phyloP scores from a whole-genome alignment of 2,113 vertebrate genomes.

The Labeo rohita region DNA sequence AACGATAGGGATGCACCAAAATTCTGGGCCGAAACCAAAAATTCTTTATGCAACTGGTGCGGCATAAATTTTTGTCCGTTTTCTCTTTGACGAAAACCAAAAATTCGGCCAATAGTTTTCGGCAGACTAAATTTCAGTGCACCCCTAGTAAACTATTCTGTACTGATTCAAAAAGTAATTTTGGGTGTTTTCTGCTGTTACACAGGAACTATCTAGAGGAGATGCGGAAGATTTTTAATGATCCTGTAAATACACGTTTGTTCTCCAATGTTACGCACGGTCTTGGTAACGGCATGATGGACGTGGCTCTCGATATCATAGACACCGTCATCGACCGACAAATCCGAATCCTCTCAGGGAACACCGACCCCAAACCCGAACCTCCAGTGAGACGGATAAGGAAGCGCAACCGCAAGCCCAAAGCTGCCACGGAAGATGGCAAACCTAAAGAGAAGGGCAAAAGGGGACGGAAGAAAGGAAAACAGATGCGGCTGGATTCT shows the following conservation, averaged over 20 bases:
- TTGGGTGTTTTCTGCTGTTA: neutral
- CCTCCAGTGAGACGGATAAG: constrained; percentile 66
- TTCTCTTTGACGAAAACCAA: too few species aligned
- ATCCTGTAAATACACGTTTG: constrained; percentile 69
- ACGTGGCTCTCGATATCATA: constrained; percentile 75
- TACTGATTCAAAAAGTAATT: neutral
- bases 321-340: constrained; percentile 75
- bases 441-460: constrained; percentile 66
- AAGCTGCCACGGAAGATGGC: constrained; percentile 45
- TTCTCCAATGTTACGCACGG: constrained; percentile 78
- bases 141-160: neutral
- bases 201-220: constrained; percentile 78
- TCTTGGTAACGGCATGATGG: constrained; percentile 77
- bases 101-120: too few species aligned
- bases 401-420: constrained; percentile 71
- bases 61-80: too few species aligned
- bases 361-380: constrained; percentile 68
- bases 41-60: too few species aligned
- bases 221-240: constrained; percentile 76
- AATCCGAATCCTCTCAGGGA: constrained; percentile 77
- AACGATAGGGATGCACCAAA: too few species aligned
- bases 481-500: constrained; percentile 53
- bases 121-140: too few species aligned
- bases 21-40: too few species aligned
- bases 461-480: constrained; percentile 67